Percentiles rank a stretch among this genome's conserved stretches.
These are phyloP conservation scores for Holothuria scabra DNA, from an alignment of 53 echinoderm and acorn worm genomes.

Conservation along the genomic window DNA sequence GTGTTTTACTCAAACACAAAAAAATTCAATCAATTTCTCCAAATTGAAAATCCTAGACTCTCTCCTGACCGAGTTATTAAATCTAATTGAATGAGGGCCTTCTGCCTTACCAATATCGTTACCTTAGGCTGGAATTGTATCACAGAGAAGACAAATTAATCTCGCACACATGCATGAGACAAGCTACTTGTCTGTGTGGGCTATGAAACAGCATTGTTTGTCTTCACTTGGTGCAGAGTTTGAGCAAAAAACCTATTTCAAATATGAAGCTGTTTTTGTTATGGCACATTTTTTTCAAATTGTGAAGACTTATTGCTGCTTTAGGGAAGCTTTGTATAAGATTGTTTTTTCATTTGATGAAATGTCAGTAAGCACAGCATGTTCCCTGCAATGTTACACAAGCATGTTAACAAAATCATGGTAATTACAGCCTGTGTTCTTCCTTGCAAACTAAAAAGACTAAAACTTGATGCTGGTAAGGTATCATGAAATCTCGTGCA, in stretches of 20 bases:
- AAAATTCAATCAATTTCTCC: too few relatives aligned
- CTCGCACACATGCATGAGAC: neutral
- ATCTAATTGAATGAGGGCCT: constrained; percentile 19
- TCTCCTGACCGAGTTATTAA: constrained; percentile 28
- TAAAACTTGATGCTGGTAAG: too few relatives aligned
- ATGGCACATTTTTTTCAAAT: neutral
- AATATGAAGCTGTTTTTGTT: constrained; percentile 13
- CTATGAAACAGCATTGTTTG: constrained; percentile 5
- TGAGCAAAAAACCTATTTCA: neutral
- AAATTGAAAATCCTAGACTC: neutral
- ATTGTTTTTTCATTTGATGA: too few relatives aligned
- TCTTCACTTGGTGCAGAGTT: neutral
- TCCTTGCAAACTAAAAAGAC: too few relatives aligned
- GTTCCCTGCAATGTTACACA: too few relatives aligned
- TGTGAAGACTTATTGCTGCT: too few relatives aligned
- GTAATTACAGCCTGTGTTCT: too few relatives aligned
- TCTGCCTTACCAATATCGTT: constrained; percentile 17
- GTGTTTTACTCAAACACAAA: too few relatives aligned
- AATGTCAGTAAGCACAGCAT: too few relatives aligned
- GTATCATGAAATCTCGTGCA: too few relatives aligned
- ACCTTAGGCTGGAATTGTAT: constrained; percentile 26
- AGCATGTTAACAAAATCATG: too few relatives aligned
- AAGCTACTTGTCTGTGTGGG: neutral
- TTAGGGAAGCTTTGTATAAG: too few relatives aligned
- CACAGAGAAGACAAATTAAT: constrained; percentile 23